Conservation (phyloP, 2,797 vertebrate genomes). For the Streptopelia turtur region DNA sequence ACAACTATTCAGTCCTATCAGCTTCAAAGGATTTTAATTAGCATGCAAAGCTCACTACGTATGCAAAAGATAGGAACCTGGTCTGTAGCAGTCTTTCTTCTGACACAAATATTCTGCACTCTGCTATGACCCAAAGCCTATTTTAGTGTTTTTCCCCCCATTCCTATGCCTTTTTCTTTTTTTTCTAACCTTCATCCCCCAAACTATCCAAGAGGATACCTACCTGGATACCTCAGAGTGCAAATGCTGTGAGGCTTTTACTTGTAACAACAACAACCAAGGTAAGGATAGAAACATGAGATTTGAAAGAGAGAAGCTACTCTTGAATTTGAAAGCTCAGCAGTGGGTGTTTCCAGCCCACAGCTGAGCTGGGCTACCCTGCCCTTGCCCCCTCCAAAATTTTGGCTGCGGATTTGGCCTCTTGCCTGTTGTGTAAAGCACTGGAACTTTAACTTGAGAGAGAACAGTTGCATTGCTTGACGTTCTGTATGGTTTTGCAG, state of each 20-base stretch:
- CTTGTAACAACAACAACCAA: neutral
- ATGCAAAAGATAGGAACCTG: neutral
- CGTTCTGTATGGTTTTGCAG: neutral
- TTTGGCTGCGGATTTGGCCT: neutral
- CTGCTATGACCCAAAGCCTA: neutral
- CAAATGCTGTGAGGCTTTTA: neutral
- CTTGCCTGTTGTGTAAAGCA: neutral
- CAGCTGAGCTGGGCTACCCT: neutral
- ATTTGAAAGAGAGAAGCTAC: neutral
- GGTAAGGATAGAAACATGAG: neutral
- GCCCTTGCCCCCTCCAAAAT: neutral
- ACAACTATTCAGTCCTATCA: neutral
- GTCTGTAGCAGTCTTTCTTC: neutral
- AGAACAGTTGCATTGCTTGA: neutral
- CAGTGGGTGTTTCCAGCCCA: neutral
- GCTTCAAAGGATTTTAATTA: constrained; percentile 38
- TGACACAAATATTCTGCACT: neutral
- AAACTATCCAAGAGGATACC: neutral
- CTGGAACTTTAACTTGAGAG: neutral
- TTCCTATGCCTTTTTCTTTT: neutral
- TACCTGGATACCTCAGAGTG: neutral
- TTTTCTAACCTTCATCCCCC: neutral
- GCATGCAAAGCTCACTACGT: neutral
- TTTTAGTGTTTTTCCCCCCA: neutral
- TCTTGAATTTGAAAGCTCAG: constrained; percentile 16